phyloP scores from a whole-genome alignment of 2,888 invertebrate genomes.

The Tetragnatha montana region DNA sequence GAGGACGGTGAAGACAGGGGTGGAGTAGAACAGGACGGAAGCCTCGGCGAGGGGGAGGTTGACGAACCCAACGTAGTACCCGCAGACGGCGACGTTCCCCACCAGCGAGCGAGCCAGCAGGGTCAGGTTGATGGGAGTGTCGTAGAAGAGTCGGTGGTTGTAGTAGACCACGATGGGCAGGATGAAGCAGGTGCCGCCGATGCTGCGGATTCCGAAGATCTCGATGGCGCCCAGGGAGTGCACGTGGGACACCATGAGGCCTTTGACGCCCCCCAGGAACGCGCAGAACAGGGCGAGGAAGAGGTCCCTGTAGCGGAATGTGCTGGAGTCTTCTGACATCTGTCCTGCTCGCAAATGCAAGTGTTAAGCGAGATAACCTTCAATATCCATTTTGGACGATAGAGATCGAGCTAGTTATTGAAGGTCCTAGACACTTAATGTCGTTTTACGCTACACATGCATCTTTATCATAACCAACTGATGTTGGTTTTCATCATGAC shows the following conservation, averaged over 20 bases:
- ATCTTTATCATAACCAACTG: too few species aligned
- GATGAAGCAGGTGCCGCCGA: constrained; percentile 46
- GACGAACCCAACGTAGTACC: constrained; percentile 65
- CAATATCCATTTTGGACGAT: too few species aligned
- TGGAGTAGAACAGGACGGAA: constrained; percentile 62
- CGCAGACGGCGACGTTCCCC: constrained; percentile 62
- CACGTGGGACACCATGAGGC: constrained; percentile 51
- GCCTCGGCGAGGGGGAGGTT: constrained; percentile 61
- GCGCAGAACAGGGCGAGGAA: constrained; percentile 55
- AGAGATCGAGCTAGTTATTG: too few species aligned
- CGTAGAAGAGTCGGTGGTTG: constrained; percentile 33
- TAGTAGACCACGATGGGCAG: constrained; percentile 43
- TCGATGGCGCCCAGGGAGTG: constrained; percentile 55
- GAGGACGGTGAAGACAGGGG: constrained; percentile 57
- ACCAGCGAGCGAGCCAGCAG: constrained; percentile 46
- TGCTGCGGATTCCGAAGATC: constrained; percentile 62
- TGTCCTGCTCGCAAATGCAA: not conserved
- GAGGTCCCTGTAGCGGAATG: constrained; percentile 34
- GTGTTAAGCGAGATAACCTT: too few species aligned
- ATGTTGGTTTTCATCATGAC: too few species aligned
- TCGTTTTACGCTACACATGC: too few species aligned
- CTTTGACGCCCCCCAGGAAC: constrained; percentile 66
- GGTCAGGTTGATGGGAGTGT: constrained; percentile 25
- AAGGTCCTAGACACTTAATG: too few species aligned
- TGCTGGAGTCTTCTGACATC: not conserved